These are phyloP conservation scores for Amphimallon solstitiale DNA, from an alignment of 2,888 invertebrate genomes.

Conservation along the genomic window DNA sequence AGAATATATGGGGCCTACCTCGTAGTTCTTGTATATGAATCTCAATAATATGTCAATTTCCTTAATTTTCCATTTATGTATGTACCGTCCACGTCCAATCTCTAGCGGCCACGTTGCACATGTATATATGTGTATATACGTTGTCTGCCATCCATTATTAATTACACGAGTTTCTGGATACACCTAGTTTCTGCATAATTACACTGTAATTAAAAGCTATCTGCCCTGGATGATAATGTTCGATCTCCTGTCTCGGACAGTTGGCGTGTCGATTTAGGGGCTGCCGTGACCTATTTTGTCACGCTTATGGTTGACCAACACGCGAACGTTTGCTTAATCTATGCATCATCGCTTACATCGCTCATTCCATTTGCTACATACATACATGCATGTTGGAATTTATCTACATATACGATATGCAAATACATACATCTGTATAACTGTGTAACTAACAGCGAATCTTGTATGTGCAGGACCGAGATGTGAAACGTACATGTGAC, in stretches of 20 bases:
- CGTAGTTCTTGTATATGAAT: no score
- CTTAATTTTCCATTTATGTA: no score
- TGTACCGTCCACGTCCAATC: no score
- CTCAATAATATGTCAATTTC: no score
- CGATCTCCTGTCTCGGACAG: slow-evolving; percentile 10
- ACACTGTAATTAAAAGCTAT: slow-evolving; percentile 28
- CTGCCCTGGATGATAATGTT: slow-evolving; percentile 8
- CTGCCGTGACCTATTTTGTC: slow-evolving; percentile 11
- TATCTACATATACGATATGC: not conserved
- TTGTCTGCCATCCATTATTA: slow-evolving; percentile 4
- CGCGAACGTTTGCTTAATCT: slow-evolving; percentile 9
- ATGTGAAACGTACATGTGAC: no score
- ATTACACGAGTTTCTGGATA: slow-evolving; percentile 9
- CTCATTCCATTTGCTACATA: slow-evolving; percentile 8
- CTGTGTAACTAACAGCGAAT: no score
- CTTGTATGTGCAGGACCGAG: no score
- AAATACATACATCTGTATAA: no score
- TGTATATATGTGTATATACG: no score
- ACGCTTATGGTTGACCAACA: slow-evolving; percentile 8
- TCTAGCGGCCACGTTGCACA: no score
- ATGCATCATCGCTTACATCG: slow-evolving; percentile 16
- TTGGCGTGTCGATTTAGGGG: slow-evolving; percentile 29
- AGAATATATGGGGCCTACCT: no score
- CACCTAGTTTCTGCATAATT: slow-evolving; percentile 29
- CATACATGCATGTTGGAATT: not conserved